Evolutionary conservation across 2,113 vertebrate genomes (phyloP).

Genomic region (Tyrannus savana): DNA sequence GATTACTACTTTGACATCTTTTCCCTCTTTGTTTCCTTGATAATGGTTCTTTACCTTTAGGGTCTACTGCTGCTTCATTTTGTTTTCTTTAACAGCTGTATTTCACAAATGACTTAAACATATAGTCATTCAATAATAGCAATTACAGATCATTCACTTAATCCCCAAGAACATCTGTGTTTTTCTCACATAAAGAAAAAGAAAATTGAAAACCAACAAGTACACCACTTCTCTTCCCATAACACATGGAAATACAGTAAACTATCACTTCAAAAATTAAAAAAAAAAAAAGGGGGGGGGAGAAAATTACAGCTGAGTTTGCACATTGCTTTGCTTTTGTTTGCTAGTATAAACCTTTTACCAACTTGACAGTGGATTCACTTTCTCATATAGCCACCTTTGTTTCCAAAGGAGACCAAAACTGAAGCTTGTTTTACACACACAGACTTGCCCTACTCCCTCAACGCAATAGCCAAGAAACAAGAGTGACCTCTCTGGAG

Average conservation of each 20-base stretch:
- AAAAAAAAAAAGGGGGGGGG: rapidly evolving
- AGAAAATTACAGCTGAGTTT: not conserved
- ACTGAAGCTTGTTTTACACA: not conserved
- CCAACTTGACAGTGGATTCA: not conserved
- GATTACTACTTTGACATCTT: not conserved
- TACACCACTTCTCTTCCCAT: not conserved
- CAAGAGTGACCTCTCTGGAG: not conserved
- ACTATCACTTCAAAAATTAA: not conserved
- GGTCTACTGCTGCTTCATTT: not conserved
- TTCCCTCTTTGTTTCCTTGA: not conserved
- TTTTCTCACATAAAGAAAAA: not conserved
- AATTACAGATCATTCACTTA: not conserved
- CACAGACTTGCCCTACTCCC: not conserved
- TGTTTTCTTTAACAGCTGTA: not conserved
- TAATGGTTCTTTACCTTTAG: not conserved
- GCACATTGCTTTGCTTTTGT: not conserved
- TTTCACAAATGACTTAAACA: not conserved
- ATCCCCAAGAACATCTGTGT: not conserved
- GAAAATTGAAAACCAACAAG: not conserved
- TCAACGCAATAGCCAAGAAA: not conserved
- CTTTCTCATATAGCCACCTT: not conserved
- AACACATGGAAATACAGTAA: not conserved
- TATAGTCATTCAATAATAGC: not conserved
- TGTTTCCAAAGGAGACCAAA: not conserved
- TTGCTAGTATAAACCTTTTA: not conserved